Conservation (phyloP, 2,797 vertebrate species). For the Aulostomus chinensis region DNA sequence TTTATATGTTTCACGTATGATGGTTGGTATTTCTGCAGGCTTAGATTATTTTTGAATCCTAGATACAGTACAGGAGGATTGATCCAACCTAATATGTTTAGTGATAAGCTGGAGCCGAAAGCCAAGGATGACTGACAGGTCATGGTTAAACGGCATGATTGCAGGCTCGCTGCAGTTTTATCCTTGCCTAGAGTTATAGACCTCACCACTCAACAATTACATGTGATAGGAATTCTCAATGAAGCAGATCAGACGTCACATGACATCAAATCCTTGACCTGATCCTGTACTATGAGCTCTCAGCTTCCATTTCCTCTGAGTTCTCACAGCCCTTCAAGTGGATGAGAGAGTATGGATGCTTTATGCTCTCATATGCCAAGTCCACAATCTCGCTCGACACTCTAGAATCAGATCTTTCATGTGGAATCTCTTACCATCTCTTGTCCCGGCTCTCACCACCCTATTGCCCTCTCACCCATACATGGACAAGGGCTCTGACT, state of each 20-base stretch:
- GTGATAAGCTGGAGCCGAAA: constrained; percentile 51
- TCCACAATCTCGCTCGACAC: neutral
- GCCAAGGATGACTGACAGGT: constrained; percentile 58
- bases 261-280: constrained; percentile 58
- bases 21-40: constrained; percentile 34
- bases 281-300: constrained; percentile 32
- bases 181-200: constrained; percentile 59
- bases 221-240: constrained; percentile 46
- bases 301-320: constrained; percentile 27
- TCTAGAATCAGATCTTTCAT: constrained; percentile 34
- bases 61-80: constrained; percentile 41
- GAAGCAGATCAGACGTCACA: constrained; percentile 47
- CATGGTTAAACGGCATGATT: constrained; percentile 53
- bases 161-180: constrained; percentile 43
- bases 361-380: constrained; percentile 33
- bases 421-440: constrained; percentile 20
- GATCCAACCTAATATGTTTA: constrained; percentile 43
- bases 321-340: constrained; percentile 29
- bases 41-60: constrained; percentile 43
- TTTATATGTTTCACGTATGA: constrained; percentile 39
- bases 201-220: constrained; percentile 26
- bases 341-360: constrained; percentile 38
- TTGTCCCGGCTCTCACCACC: constrained; percentile 39
- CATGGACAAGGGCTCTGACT: constrained; percentile 37
- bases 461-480: constrained; percentile 53